These are phyloP conservation scores for Amphipoea lucens DNA, from an alignment of 2,888 invertebrate genomes.

Conservation along the genomic window DNA sequence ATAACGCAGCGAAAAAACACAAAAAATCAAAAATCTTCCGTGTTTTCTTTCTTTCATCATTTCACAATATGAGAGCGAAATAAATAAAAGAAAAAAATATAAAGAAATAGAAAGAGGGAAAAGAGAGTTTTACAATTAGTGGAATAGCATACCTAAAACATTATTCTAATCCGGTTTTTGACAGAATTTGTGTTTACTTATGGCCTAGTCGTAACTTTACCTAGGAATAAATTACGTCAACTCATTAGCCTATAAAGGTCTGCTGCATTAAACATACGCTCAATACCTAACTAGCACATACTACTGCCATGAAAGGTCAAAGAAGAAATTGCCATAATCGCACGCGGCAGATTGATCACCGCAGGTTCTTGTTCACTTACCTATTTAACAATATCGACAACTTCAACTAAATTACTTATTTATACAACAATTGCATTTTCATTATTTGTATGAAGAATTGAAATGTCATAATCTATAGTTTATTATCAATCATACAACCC, in stretches of 20 bases:
- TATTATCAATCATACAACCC: slow-evolving; percentile 58
- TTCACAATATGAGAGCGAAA: neutral
- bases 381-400: neutral
- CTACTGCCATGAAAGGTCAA: slow-evolving; percentile 4
- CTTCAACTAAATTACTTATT: slow-evolving; percentile 24
- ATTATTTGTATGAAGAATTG: slow-evolving; percentile 34
- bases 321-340: slow-evolving; percentile 35
- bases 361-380: slow-evolving; percentile 9
- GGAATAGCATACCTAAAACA: too few species aligned
- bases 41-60: neutral
- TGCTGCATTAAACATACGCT: slow-evolving; percentile 41
- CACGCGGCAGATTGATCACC: slow-evolving; percentile 8
- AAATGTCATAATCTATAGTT: slow-evolving; percentile 51
- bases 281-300: slow-evolving; percentile 1
- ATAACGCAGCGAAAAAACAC: too few species aligned
- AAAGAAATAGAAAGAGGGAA: neutral
- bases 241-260: slow-evolving; percentile 26
- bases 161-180: neutral
- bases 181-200: slow-evolving; percentile 3
- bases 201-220: neutral
- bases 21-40: too few species aligned
- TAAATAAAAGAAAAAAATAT: neutral
- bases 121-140: neutral
- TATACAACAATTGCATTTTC: slow-evolving; percentile 28
- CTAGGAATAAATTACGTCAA: slow-evolving; percentile 11